Evolutionary conservation across 2,797 vertebrate genomes (phyloP), one percentile per base, ranked within the genome.

Genomic region (Brotula barbata): DNA sequence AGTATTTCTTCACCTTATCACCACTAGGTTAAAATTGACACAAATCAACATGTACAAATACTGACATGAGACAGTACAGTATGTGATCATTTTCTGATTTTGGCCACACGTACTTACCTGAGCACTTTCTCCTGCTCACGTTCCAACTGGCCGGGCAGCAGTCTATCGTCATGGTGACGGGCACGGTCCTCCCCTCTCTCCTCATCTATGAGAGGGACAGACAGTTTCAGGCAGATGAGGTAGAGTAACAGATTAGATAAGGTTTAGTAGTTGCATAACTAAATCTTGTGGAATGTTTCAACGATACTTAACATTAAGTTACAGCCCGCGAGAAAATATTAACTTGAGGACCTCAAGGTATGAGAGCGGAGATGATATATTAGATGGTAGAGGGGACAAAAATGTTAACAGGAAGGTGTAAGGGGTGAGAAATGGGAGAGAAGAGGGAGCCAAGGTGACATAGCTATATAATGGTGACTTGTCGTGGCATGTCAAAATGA

Each of bases 81-180:
- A 5, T 15, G 37, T 15, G 13, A 15, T 7, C 11, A 5, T 39
- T 13, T 15, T 5, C 13, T 3, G 4, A 7, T n/a, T 15, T 25
- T 17, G 25, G n/a, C 14, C 21, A 31, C 49, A 7, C 7, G 43
- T 10, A 20, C 87, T 92, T 83, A 98, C 97, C 97, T 90, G 82
- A 98, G 93, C 65, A 95, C 91, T 85, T 97, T 98, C 84, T 97
- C 95, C 85, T 96, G 96, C 71, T 98, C 96, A 1, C 95, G 88
- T 69, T 98, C 96, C 85, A 98, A 82, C 55, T 94, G 92, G 25
- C 93, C 89, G 1, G 90, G 87, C 54, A 98, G 86, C 65, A 98
- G 85, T 45, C 94, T 90, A 60, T 95, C 93, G 22, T 96, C 93
- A 3, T 93, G 92, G 73, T 94, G 95, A 52, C 92, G 92, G 42